phyloP scores from a whole-genome alignment of 2,797 vertebrate species.

The Mico argentatus region DNA sequence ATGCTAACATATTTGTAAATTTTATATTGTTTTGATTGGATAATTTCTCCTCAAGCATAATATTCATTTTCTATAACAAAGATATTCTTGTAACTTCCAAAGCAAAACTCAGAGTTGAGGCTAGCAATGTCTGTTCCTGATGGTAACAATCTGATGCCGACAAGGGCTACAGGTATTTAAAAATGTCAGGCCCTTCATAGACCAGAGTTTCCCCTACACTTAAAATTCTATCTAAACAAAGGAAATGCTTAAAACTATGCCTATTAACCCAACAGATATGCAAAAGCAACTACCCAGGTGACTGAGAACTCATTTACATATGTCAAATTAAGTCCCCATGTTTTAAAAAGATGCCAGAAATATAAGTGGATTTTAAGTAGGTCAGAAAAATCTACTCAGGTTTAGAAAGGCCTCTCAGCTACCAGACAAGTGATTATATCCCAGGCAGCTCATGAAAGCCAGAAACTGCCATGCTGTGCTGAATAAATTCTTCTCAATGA shows the following conservation, averaged over 20 bases:
- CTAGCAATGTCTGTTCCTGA: not conserved
- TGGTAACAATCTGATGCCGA: not conserved
- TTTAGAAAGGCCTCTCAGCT: conserved; percentile 65
- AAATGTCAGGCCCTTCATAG: not conserved
- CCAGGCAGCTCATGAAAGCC: conserved; percentile 63
- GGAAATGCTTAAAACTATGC: conserved; percentile 35
- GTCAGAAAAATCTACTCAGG: conserved; percentile 69
- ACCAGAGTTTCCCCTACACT: not conserved
- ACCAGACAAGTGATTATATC: conserved; percentile 70
- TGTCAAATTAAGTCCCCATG: conserved; percentile 63
- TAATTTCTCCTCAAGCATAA: not conserved
- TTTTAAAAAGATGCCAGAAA: conserved; percentile 67
- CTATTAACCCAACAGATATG: conserved; percentile 51
- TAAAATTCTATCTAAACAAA: conserved; percentile 61
- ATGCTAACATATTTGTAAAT: not conserved
- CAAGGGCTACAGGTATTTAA: not conserved
- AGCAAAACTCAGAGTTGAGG: not conserved
- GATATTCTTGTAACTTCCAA: not conserved
- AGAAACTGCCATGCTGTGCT: conserved; percentile 61
- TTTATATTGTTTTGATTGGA: not conserved
- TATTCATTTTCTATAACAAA: not conserved
- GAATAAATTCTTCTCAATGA: conserved; percentile 78
- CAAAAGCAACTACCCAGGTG: conserved; percentile 47
- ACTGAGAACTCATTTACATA: conserved; percentile 67
- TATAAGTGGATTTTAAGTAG: conserved; percentile 74